Percentiles rank a stretch among this genome's conserved stretches.
Conservation (phyloP, 2,797 vertebrate species). For the Micropoecilia bifurca region DNA sequence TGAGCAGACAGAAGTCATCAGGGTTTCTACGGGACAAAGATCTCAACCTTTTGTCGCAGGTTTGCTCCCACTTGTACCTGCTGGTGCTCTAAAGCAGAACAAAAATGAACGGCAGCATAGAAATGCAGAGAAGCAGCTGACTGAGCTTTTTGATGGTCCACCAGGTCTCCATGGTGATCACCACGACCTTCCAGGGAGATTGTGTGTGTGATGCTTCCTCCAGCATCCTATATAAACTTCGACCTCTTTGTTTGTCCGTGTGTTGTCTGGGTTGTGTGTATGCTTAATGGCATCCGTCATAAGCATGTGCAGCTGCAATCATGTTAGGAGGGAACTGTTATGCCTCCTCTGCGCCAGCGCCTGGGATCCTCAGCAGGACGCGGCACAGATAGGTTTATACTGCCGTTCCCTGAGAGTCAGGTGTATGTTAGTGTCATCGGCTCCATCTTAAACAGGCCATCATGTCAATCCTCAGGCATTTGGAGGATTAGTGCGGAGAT, state of each 20-base stretch:
- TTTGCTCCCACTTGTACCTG: slow-evolving; percentile 31
- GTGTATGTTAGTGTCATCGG: slow-evolving; percentile 62
- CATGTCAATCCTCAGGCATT: slow-evolving; percentile 64
- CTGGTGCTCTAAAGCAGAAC: slow-evolving; percentile 52
- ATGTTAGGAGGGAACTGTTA: slow-evolving; percentile 55
- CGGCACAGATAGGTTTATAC: slow-evolving; percentile 42
- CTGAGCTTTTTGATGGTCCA: slow-evolving; percentile 80
- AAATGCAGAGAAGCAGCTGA: slow-evolving; percentile 52
- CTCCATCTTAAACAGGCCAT: slow-evolving; percentile 56
- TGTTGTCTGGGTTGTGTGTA: slow-evolving; percentile 51
- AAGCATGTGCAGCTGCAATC: slow-evolving; percentile 47
- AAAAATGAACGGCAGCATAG: slow-evolving; percentile 33
- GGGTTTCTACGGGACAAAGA: slow-evolving; percentile 36
- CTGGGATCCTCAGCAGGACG: slow-evolving; percentile 53
- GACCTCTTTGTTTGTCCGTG: slow-evolving; percentile 52
- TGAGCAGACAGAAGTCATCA: slow-evolving; percentile 42
- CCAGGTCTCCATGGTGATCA: slow-evolving; percentile 72
- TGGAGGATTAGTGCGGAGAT: slow-evolving; percentile 52
- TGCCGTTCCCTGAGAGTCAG: slow-evolving; percentile 44
- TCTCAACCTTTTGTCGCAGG: slow-evolving; percentile 43
- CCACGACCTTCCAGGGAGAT: slow-evolving; percentile 69
- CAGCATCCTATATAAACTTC: slow-evolving; percentile 44
- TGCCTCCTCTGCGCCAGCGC: slow-evolving; percentile 49
- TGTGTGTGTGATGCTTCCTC: slow-evolving; percentile 59
- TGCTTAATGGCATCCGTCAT: slow-evolving; percentile 49